Base-by-base conservation (phyloP, 1,140 invertebrate species). In the Bombus confusus region DNA sequence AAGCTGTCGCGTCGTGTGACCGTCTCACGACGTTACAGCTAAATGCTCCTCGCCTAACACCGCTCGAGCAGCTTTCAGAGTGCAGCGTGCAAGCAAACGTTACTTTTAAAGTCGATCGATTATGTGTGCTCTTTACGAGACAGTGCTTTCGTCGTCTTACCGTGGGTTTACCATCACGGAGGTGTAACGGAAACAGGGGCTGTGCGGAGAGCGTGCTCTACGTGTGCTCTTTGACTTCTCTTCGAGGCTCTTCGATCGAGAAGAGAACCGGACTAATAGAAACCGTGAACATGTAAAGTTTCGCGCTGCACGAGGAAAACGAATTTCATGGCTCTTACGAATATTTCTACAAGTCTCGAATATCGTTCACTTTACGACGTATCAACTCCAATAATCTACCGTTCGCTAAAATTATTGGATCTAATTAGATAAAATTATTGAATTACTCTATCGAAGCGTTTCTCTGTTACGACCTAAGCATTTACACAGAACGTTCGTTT, bases 1-100 rank as follows among this genome's bases (percentile, higher is more conserved):
- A 85, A 90, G 25, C 57, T 66, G 79, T 71, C 81, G 78, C 59
- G 74, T 85, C 85, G 85, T 52, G 68, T 59, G 86, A 90, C 85
- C 86, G 88, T 81, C 68, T 25, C 66, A 69, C 79, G 82, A 83
- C 86, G 80, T 78, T 64, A 73, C 77, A 77, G 79, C 74, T 87
- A 76, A 77, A 87, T 72, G 74, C 68, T 82, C 82, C 68, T 82
- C 82, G 8, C 64, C 64, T 39, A 28, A 41, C n/a, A 18, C 78
- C 34, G 37, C 59, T n/a, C 69, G 69, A 8, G 39, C 28, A 8
- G 39, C 28, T 39, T 59, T 28, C 12, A 18, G 6, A 18, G 57
- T 39, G 15, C 34, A 1, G 6, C 3, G n/a, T 87, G 39, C 52
- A 72, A 77, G 75, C 75, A 37, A 77, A 57, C 34, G 25, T 59